Evolutionary conservation across 35 echinoderm and acorn worm species (phyloP).

Genomic region (Lytechinus pictus): DNA sequence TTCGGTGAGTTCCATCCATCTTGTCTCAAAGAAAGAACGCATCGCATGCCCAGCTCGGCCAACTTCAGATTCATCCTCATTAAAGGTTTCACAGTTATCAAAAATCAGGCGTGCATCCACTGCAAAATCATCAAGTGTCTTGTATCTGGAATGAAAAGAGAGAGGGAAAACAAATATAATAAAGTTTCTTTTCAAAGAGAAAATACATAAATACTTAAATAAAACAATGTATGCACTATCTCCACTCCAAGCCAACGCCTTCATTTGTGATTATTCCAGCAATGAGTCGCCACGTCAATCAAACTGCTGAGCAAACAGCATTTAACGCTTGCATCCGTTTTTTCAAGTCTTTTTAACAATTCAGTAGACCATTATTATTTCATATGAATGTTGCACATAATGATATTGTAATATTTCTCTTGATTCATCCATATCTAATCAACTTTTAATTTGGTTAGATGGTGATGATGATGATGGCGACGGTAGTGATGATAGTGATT

Average conservation of each 20-base stretch:
- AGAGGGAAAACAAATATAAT: background rate
- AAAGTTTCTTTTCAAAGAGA: too few species aligned
- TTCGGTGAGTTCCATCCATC: slow-evolving; percentile 44
- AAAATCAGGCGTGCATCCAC: slow-evolving; percentile 87
- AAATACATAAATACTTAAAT: too few species aligned
- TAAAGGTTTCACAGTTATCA: slow-evolving; percentile 98
- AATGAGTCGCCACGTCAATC: too few species aligned
- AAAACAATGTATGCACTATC: too few species aligned
- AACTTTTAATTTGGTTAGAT: background rate
- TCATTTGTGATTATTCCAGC: too few species aligned
- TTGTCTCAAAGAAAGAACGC: slow-evolving; percentile 74
- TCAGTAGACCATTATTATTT: background rate
- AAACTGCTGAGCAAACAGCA: too few species aligned
- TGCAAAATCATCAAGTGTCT: slow-evolving; percentile 82
- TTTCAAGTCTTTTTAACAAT: background rate
- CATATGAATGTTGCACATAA: background rate
- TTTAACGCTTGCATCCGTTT: too few species aligned
- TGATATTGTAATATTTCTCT: background rate
- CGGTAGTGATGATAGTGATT: too few species aligned
- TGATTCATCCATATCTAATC: background rate
- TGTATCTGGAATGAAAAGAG: slow-evolving; percentile 67
- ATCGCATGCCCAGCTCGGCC: slow-evolving; percentile 86
- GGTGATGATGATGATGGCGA: too few species aligned
- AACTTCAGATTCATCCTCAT: slow-evolving; percentile 98
- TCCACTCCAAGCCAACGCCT: too few species aligned